Percentiles rank a stretch among this genome's conserved stretches.
Conservation (phyloP, 2,797 vertebrate species). For the Halcyon leucocephala region DNA sequence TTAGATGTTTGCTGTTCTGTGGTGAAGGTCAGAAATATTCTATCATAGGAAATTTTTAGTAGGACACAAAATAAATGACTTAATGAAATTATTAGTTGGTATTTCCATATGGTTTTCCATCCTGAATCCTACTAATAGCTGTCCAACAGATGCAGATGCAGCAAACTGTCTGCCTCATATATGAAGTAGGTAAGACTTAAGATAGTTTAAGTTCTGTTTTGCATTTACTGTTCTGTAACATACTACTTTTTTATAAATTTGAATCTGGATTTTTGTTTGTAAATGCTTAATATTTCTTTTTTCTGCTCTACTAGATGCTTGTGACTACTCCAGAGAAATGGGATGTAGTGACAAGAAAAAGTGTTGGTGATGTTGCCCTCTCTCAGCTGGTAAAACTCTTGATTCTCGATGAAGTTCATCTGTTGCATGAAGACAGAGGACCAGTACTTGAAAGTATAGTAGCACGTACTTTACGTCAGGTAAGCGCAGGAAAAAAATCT, state of each 20-base stretch:
- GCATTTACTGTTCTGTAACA: not conserved
- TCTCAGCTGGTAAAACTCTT: constrained; percentile 95
- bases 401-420: constrained; percentile 97
- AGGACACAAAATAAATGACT: not conserved
- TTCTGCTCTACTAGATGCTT: constrained; percentile 86
- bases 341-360: constrained; percentile 99
- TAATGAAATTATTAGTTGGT: not conserved
- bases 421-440: constrained; percentile 96
- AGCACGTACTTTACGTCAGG: constrained; percentile 95
- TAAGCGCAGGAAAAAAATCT: constrained; percentile 40
- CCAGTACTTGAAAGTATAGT: constrained; percentile 98
- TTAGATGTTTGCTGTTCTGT: not conserved
- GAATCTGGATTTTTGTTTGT: not conserved
- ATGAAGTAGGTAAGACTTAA: not conserved
- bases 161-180: not conserved
- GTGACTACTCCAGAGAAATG: constrained; percentile 99
- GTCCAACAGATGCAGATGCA: not conserved
- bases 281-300: not conserved
- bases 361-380: constrained; percentile 94
- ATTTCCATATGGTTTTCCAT: not conserved
- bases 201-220: not conserved
- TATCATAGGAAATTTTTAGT: not conserved
- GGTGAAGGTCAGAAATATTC: not conserved
- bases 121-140: not conserved
- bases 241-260: not conserved